A percentile compares a stretch with the other conserved stretches of the same genome.
These are phyloP conservation scores for Marasmarcha lunaedactyla DNA, from an alignment of 2,888 invertebrate genomes.

Conservation along the genomic window DNA sequence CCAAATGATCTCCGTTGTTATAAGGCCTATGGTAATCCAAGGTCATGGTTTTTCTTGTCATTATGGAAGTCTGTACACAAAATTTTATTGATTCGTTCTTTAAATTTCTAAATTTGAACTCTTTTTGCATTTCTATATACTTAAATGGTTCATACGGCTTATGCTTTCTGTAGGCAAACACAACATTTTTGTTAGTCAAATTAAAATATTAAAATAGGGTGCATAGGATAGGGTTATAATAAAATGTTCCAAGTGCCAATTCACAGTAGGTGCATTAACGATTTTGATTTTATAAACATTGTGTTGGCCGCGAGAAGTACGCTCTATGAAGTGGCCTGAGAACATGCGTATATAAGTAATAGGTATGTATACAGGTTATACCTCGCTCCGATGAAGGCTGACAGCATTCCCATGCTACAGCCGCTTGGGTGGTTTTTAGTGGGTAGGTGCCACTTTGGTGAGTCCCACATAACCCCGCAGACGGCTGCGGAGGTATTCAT, in stretches of 20 bases:
- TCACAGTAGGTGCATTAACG: slow-evolving; percentile 18
- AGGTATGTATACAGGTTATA: no score
- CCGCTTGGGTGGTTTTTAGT: no score
- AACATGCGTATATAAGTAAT: no score
- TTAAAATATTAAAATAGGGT: no score
- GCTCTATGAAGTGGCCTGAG: slow-evolving; percentile 35
- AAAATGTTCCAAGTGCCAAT: slow-evolving; percentile 38
- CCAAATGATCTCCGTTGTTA: slow-evolving; percentile 24
- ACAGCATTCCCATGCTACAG: no score
- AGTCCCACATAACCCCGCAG: no score
- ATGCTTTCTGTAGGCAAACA: slow-evolving; percentile 54
- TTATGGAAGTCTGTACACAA: slow-evolving; percentile 45
- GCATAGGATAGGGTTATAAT: no score
- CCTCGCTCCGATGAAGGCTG: no score
- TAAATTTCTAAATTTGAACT: slow-evolving; percentile 35
- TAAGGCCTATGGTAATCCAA: slow-evolving; percentile 24
- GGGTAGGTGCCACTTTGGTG: no score
- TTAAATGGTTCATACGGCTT: slow-evolving; percentile 26
- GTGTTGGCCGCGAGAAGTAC: slow-evolving; percentile 31
- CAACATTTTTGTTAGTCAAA: slow-evolving; percentile 30
- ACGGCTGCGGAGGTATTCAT: no score
- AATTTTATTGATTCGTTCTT: slow-evolving; percentile 44
- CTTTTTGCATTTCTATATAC: slow-evolving; percentile 20
- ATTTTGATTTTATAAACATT: slow-evolving; percentile 22
- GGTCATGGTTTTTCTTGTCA: slow-evolving; percentile 29